Evolutionary conservation across 1,140 invertebrate genomes (phyloP), one percentile per base, ranked within the genome.

Genomic region (Lepeophtheirus salmonis): DNA sequence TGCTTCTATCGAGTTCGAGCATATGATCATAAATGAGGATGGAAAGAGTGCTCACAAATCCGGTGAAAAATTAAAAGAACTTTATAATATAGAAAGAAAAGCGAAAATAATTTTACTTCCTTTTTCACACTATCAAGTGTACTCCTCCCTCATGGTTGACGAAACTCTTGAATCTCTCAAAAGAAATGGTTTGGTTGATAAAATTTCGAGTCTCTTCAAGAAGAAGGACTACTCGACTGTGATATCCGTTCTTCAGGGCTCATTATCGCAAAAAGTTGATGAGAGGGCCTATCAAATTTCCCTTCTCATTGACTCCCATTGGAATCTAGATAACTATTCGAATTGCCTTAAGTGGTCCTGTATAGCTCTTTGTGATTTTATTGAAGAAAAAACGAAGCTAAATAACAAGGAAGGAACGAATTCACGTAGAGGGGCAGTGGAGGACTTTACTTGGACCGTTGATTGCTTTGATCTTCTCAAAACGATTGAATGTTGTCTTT

Each of bases 381-480:
- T 21, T 16, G 23, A 20, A 2, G n/a, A 20, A 18, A 24, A 54
- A 4, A 2, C 23, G 1, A 21, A 14, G 22, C 17, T 18, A 16
- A 20, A 54, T 14, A 20, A 20, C 13, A 2, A n/a, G 14, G 52
- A 54, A 14, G 17, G n/a, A 16, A n/a, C 23, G 17, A 1, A 1
- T 54, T 24, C 30, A 10, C 30, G 30, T 10, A 41, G 30, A 41
- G 30, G 30, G n/a, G 30, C 6, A n/a, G 6, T 10, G n/a, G 30
- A 41, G 30, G 30, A 41, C n/a, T 41, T 41, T 41, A 41, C 30
- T 10, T 41, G 30, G 30, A 41, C 30, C 30, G 30, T 41, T 10
- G 30, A 41, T n/a, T 41, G 30, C 30, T 41, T 41, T n/a, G 30
- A 54, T 21, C 52, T 54, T 2, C 10, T 54, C 52, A 54, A 54